Base-by-base conservation (phyloP, 92 coral and sea anemone species). In the Paramuricea clavata region DNA sequence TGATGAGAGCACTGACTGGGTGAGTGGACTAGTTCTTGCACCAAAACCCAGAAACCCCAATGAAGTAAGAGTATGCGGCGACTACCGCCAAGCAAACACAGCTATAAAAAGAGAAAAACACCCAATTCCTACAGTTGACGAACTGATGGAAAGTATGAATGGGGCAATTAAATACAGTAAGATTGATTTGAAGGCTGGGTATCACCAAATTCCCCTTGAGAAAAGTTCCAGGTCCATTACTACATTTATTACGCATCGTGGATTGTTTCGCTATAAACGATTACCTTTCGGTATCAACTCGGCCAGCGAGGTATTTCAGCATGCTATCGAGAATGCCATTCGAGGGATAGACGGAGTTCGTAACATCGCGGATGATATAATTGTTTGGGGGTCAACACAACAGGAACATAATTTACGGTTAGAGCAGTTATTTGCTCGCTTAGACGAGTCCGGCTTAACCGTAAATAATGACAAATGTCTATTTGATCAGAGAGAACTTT, bases 311-410 rank as follows among this genome's bases (percentile, higher is more conserved):
- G 85, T 86, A 61, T 77, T 76, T 32, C 78, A 86, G 47, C 76
- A 72, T 62, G 76, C 85, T 56, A 78, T 69, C 15, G 84, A 49
- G 75, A 78, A 86, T 54, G 78, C 85, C 8, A 86, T 91, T 76
- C 83, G 91, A 78, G 69, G 92, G 60, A 78, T 88, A 78, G 60
- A 88, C 71, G 89, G 85, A 69, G 85, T 91, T 69, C 83, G 91
- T 81, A 28, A 87, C 81, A 76, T 86, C 10, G 84, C 89, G 31
- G 78, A 76, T 47, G 84, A 86, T 16, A 39, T 62, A 39, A 78
- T 44, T 88, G 56, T 27, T 84, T 91, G 67, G 87, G 89, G 60
- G 77, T 91, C 79, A 91, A 91, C 57, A 84, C 94, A 50, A 91
- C 92, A 61, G 73, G 10, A 57, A 57, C 65, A 57, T 57, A 26